Percentiles rank a stretch among this genome's conserved stretches.
Conservation (phyloP, 1,140 invertebrate species). For the Caenorhabditis tropicalis region DNA sequence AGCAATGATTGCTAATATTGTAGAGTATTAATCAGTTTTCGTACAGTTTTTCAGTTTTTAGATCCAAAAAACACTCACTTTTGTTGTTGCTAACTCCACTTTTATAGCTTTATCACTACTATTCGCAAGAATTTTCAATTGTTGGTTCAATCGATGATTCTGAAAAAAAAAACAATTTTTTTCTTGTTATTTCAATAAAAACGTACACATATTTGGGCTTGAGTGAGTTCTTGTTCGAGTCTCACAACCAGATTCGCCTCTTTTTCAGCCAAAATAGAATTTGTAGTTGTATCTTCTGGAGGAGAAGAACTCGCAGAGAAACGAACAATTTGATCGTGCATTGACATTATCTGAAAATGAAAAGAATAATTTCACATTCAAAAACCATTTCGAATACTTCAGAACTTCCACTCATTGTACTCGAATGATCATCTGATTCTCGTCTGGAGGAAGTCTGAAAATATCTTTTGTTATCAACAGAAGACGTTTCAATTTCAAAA, state of each 20-base stretch:
- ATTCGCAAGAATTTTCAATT: constrained; percentile 51
- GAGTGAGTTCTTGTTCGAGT: constrained; percentile 56
- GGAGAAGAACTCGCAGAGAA: constrained; percentile 28
- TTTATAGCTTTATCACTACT: constrained; percentile 31
- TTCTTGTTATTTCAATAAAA: not conserved
- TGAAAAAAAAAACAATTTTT: constrained; percentile 20
- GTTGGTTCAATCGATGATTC: constrained; percentile 57
- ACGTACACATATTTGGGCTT: constrained; percentile 58
- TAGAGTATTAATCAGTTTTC: constrained; percentile 61
- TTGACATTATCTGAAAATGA: constrained; percentile 48
- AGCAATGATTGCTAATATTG: constrained; percentile 64
- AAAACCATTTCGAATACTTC: not conserved
- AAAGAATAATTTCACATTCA: not conserved
- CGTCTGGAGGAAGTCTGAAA: constrained; percentile 27
- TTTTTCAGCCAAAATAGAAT: constrained; percentile 9
- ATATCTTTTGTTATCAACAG: not conserved
- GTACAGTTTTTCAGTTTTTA: too few species aligned
- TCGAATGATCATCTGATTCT: constrained; percentile 25
- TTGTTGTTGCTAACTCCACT: constrained; percentile 12
- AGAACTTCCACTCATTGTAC: constrained; percentile 33
- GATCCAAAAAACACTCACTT: constrained; percentile 45
- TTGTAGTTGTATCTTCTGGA: constrained; percentile 32
- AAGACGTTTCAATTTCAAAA: not conserved
- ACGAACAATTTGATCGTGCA: constrained; percentile 53
- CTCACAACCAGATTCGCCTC: constrained; percentile 36